Conservation (phyloP, 30 jellyfish, hydroid and myxozoan genomes). For the Hydra vulgaris region DNA sequence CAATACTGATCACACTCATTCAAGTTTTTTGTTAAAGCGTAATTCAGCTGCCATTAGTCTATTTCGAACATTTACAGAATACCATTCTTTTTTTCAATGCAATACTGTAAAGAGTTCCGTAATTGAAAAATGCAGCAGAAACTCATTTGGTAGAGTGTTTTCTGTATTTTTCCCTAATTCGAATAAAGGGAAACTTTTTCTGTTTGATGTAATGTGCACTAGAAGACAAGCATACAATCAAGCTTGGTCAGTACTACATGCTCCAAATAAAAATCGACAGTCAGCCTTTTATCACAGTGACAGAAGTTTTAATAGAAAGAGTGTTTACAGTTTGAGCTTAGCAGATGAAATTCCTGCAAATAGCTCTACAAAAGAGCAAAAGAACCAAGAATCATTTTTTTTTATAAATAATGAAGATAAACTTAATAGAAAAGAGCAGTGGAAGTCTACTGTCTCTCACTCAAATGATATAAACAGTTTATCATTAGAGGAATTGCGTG, state of each 20-base stretch:
- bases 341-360: conserved; percentile 16
- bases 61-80: conserved; percentile 93
- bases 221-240: conserved; percentile 92
- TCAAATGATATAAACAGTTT: conserved; percentile 34
- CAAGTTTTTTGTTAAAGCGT: conserved; percentile 52
- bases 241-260: conserved; percentile 88
- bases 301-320: conserved; percentile 42
- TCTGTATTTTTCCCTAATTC: conserved; percentile 65
- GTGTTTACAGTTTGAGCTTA: conserved; percentile 30
- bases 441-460: conserved; percentile 27
- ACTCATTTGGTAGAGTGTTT: conserved; percentile 71
- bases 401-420: conserved; percentile 5
- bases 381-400: not conserved
- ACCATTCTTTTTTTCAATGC: conserved; percentile 93
- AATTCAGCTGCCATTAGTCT: conserved; percentile 77
- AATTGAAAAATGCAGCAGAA: conserved; percentile 84
- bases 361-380: not conserved
- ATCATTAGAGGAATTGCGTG: conserved; percentile 68
- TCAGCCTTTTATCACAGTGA: conserved; percentile 85
- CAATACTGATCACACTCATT: conserved; percentile 49
- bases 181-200: conserved; percentile 41
- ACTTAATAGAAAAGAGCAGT: not conserved
- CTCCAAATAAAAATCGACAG: conserved; percentile 73
- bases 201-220: conserved; percentile 88
- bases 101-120: conserved; percentile 87